Evolutionary conservation across 2,888 invertebrate species (phyloP).

Genomic region (Trachelus stipa): DNA sequence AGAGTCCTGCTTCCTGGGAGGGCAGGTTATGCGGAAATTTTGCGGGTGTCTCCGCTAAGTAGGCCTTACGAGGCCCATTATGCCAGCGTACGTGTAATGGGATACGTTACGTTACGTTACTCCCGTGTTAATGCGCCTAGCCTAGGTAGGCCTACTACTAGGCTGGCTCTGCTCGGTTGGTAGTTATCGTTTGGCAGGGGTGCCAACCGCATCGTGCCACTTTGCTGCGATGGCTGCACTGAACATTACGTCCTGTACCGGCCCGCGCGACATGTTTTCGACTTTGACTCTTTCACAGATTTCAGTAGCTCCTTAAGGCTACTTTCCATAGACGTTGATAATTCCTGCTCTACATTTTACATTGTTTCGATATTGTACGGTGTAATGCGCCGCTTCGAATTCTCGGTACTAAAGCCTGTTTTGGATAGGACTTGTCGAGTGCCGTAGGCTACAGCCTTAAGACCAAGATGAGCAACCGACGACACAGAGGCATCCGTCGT

Average conservation of each 20-base stretch:
- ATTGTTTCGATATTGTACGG: no score
- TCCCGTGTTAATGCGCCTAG: constrained; percentile 29
- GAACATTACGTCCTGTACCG: constrained; percentile 14
- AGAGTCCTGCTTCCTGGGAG: constrained; percentile 18
- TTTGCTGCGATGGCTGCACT: constrained; percentile 33
- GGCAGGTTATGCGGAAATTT: constrained; percentile 37
- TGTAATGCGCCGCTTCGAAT: no score
- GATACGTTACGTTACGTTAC: constrained; percentile 31
- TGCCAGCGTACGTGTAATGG: constrained; percentile 19
- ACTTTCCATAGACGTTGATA: no score
- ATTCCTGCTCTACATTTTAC: no score
- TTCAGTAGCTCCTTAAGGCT: no score
- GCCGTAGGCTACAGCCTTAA: constrained; percentile 1
- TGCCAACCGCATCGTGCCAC: constrained; percentile 34
- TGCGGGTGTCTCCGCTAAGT: constrained; percentile 42
- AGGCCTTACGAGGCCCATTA: constrained; percentile 52
- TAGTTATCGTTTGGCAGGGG: constrained; percentile 34
- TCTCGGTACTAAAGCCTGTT: no score
- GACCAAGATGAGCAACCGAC: constrained; percentile 14
- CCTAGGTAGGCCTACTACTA: constrained; percentile 18
- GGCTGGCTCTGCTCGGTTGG: constrained; percentile 15
- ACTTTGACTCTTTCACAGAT: background rate
- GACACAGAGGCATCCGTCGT: constrained; percentile 28
- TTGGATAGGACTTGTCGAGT: no score
- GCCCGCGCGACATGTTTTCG: background rate